phyloP scores from a whole-genome alignment of 2,113 vertebrate genomes.

The Bungarus multicinctus region DNA sequence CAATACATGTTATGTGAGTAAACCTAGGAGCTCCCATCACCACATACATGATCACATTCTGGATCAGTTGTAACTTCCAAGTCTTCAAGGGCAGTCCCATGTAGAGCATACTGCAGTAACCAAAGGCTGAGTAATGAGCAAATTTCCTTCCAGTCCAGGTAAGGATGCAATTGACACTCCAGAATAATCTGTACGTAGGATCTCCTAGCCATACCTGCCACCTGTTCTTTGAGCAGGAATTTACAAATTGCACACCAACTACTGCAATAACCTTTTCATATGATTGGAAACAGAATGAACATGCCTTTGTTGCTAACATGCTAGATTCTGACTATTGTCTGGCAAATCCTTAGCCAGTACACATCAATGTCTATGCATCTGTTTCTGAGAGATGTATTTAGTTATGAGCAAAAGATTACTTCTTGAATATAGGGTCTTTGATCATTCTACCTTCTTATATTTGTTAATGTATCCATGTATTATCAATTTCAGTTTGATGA shows the following conservation, averaged over 20 bases:
- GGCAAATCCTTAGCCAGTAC: not conserved
- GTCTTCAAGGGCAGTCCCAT: not conserved
- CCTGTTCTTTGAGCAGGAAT: not conserved
- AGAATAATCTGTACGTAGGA: not conserved
- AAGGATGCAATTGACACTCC: not conserved
- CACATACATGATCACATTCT: not conserved
- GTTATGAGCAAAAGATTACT: not conserved
- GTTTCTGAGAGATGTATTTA: not conserved
- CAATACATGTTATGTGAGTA: not conserved
- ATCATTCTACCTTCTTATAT: not conserved
- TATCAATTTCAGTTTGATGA: not conserved
- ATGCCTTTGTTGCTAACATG: not conserved
- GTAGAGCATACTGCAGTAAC: not conserved
- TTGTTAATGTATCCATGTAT: not conserved
- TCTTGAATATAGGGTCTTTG: not conserved
- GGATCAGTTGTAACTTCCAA: not conserved
- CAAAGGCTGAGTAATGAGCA: not conserved
- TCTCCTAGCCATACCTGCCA: not conserved
- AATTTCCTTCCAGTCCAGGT: not conserved
- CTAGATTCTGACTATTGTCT: not conserved
- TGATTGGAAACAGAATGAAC: not conserved
- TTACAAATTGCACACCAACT: not conserved
- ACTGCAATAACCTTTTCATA: not conserved
- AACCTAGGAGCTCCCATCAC: not conserved
- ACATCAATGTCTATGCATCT: not conserved